A percentile compares a stretch with the other conserved stretches of the same genome.
Conservation (phyloP, 1,140 invertebrate species). For the Panonychus citri region DNA sequence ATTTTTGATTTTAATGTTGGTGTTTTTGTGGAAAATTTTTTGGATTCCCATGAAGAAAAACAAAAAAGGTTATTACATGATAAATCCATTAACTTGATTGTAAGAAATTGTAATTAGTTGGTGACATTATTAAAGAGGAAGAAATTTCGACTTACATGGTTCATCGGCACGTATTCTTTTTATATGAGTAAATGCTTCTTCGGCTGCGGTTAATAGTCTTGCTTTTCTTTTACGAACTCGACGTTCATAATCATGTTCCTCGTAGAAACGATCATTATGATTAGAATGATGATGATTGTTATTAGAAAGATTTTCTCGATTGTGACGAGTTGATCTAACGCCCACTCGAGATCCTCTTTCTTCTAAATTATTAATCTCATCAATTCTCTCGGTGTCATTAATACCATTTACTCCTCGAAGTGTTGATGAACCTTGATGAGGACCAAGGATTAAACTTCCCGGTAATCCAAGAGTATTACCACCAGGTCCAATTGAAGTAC, state of each 20-base stretch:
- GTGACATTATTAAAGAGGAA: too few species aligned
- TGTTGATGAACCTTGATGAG: too few species aligned
- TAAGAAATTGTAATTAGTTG: too few species aligned
- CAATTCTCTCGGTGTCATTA: neutral
- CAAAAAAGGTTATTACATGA: too few species aligned
- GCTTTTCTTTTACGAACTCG: slow-evolving; percentile 70
- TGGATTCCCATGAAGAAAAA: too few species aligned
- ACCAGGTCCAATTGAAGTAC: slow-evolving; percentile 5
- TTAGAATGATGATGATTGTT: slow-evolving; percentile 33
- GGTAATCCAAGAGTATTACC: neutral
- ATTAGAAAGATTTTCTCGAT: slow-evolving; percentile 21
- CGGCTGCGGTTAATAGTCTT: slow-evolving; percentile 65
- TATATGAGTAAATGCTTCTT: slow-evolving; percentile 92
- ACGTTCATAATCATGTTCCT: slow-evolving; percentile 87
- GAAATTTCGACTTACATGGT: neutral
- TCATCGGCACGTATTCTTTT: slow-evolving; percentile 28
- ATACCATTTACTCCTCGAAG: neutral
- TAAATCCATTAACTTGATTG: too few species aligned
- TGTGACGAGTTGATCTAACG: neutral
- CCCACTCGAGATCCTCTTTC: slow-evolving; percentile 7
- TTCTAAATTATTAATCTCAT: neutral
- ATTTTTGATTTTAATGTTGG: too few species aligned
- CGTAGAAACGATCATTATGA: slow-evolving; percentile 90
- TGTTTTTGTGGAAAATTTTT: too few species aligned
- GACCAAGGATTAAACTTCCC: neutral